Conservation (phyloP, 2,888 invertebrate species). For the Caenorhabditis afra region DNA sequence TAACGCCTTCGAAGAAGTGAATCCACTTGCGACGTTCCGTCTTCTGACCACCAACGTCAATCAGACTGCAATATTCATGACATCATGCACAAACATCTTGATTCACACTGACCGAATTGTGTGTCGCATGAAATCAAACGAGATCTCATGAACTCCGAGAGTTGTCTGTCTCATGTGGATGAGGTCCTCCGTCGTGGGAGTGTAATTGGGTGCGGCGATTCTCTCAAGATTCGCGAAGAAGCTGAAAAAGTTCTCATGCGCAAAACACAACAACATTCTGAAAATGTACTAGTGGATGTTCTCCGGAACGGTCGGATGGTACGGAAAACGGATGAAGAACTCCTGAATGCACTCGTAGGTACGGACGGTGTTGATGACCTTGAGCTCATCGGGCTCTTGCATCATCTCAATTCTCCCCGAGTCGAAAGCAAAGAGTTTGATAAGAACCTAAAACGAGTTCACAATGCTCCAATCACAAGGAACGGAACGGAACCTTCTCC, state of each 20-base stretch:
- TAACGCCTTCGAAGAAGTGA: slow-evolving; percentile 66
- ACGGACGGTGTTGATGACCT: slow-evolving; percentile 45
- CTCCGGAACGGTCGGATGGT: slow-evolving; percentile 58
- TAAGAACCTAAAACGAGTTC: slow-evolving; percentile 14
- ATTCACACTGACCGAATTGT: slow-evolving; percentile 47
- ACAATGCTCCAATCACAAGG: too few relatives aligned
- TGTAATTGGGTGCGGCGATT: slow-evolving; percentile 47
- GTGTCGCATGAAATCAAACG: slow-evolving; percentile 56
- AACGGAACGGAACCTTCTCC: slow-evolving; percentile 17
- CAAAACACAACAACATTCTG: neutral
- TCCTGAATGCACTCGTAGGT: slow-evolving; percentile 35
- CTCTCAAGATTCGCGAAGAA: slow-evolving; percentile 53
- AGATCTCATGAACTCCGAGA: slow-evolving; percentile 62
- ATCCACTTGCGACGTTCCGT: slow-evolving; percentile 68
- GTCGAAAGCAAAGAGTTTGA: slow-evolving; percentile 49
- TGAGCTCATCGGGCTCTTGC: slow-evolving; percentile 57
- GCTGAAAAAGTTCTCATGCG: slow-evolving; percentile 31
- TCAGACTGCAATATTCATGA: slow-evolving; percentile 42
- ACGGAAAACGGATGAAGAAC: slow-evolving; percentile 31
- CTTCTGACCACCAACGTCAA: slow-evolving; percentile 67
- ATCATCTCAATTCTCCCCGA: slow-evolving; percentile 55
- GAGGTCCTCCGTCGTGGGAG: slow-evolving; percentile 55
- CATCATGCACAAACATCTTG: neutral
- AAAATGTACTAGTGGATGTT: slow-evolving; percentile 58
- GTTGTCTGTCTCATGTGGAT: slow-evolving; percentile 62